Percentiles rank a stretch among this genome's conserved stretches.
Conservation (phyloP, 2,888 invertebrate species). For the Amphipyra berbera region DNA sequence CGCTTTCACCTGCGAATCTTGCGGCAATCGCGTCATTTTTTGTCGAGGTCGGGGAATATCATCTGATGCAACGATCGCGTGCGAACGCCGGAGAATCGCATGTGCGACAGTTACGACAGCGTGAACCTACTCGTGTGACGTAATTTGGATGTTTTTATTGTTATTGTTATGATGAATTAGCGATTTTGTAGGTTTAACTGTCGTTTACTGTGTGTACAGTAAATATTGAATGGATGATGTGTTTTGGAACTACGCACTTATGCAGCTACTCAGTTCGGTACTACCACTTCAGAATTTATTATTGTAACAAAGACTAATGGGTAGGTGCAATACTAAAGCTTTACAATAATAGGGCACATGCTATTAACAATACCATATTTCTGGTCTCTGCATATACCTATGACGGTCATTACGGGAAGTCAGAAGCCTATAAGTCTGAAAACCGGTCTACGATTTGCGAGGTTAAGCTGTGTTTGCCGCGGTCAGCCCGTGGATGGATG, state of each 20-base stretch:
- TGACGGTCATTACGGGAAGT: too few relatives aligned
- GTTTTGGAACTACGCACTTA: conserved; percentile 4
- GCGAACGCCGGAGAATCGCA: conserved; percentile 47
- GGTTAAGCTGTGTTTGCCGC: too few relatives aligned
- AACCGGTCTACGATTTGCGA: too few relatives aligned
- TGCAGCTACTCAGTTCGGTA: not conserved
- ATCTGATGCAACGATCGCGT: conserved; percentile 50
- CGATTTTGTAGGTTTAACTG: conserved; percentile 33
- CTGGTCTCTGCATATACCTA: too few relatives aligned
- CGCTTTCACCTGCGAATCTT: conserved; percentile 70
- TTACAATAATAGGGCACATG: too few relatives aligned
- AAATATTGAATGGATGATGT: conserved; percentile 12
- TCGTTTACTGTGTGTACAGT: conserved; percentile 17
- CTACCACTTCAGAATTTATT: not conserved
- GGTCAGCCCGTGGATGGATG: too few relatives aligned
- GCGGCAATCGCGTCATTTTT: conserved; percentile 67
- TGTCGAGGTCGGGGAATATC: conserved; percentile 58
- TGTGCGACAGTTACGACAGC: conserved; percentile 53
- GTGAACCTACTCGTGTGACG: conserved; percentile 45
- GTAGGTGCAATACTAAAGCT: too few relatives aligned
- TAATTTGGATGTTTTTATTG: conserved; percentile 35
- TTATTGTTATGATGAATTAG: conserved; percentile 42
- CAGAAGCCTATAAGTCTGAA: too few relatives aligned
- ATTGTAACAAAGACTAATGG: not conserved
- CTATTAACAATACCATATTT: too few relatives aligned